Conservation (phyloP, 2,113 vertebrate species). For the Apus apus region DNA sequence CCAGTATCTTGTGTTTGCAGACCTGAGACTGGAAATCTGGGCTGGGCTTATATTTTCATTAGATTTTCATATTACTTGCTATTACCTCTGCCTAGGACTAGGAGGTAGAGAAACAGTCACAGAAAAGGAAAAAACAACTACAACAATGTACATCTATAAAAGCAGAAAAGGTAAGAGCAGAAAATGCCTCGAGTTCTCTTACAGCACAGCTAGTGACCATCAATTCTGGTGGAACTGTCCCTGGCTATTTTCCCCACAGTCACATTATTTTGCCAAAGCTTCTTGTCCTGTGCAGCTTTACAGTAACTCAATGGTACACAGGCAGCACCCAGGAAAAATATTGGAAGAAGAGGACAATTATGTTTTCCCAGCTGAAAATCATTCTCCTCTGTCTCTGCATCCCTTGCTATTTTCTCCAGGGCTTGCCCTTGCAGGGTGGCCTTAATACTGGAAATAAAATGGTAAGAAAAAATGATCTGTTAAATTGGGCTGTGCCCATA, state of each 20-base stretch:
- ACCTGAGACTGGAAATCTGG: background rate
- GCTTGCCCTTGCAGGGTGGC: background rate
- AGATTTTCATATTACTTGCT: background rate
- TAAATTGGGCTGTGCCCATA: background rate
- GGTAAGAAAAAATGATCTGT: background rate
- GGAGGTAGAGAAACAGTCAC: background rate
- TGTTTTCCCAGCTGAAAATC: conserved; percentile 15
- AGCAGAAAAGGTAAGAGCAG: background rate
- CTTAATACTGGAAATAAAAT: background rate
- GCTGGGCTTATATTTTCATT: background rate
- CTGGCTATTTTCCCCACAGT: background rate
- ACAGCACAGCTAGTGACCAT: background rate
- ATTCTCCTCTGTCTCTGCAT: background rate
- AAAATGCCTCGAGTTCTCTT: background rate
- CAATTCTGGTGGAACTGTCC: background rate
- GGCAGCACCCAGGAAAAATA: background rate
- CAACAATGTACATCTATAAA: background rate
- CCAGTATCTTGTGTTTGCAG: background rate
- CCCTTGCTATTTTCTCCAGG: background rate
- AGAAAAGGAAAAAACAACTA: background rate
- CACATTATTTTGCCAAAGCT: background rate
- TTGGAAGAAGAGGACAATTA: background rate
- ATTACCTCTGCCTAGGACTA: background rate
- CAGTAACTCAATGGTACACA: background rate
- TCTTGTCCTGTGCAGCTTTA: background rate